Evolutionary conservation across 1,140 invertebrate species (phyloP).

Genomic region (Choristoneura fumiferana): DNA sequence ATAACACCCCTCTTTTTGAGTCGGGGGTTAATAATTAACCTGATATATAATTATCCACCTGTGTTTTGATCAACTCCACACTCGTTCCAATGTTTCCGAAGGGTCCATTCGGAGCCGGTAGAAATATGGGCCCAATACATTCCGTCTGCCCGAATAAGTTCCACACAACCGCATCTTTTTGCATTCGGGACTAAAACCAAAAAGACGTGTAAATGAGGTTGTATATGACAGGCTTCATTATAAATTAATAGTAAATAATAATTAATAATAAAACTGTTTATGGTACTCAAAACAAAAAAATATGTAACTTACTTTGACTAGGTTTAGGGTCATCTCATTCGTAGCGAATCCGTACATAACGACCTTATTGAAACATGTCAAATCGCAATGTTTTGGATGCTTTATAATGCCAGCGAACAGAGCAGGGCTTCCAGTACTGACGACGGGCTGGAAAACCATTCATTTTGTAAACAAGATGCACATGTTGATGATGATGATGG

Average conservation of each 20-base stretch:
- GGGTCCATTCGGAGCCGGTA: constrained; percentile 28
- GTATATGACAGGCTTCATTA: not conserved
- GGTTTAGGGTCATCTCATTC: constrained; percentile 17
- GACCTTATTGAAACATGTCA: constrained; percentile 28
- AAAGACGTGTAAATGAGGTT: no score
- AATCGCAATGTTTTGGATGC: constrained; percentile 29
- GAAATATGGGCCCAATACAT: constrained; percentile 35
- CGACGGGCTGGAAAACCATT: constrained; percentile 30
- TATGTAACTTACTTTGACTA: constrained; percentile 22
- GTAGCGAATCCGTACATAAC: constrained; percentile 24
- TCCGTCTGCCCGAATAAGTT: constrained; percentile 55
- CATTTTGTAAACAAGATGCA: no score
- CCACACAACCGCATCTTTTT: constrained; percentile 25
- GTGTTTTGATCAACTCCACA: not conserved
- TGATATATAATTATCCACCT: not conserved
- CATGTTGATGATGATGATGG: no score
- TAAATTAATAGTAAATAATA: no score
- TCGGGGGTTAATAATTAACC: no score
- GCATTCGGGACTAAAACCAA: constrained; percentile 25
- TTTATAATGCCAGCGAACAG: constrained; percentile 20
- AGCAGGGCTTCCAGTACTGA: constrained; percentile 7
- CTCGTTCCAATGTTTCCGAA: constrained; percentile 29
- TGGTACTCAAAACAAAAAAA: not conserved
- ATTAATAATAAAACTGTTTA: no score
- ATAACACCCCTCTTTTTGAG: no score